Evolutionary conservation across 2,113 vertebrate species (phyloP).

Genomic region (Platichthys flesus): DNA sequence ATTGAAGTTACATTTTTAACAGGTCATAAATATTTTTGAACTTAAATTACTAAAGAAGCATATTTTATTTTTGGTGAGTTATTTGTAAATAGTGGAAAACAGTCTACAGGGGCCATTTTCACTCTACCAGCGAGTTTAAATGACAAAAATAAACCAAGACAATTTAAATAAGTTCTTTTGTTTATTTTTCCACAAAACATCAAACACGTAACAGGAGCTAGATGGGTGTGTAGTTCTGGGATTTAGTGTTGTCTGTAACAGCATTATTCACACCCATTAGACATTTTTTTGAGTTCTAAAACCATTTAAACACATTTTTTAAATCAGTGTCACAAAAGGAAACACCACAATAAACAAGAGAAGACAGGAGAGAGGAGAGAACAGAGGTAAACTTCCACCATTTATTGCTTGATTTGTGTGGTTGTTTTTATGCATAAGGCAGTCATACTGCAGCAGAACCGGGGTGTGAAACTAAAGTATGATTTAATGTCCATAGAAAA

Average conservation of each 20-base stretch:
- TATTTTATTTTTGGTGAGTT: neutral
- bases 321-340: conserved; percentile 3
- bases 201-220: conserved; percentile 27
- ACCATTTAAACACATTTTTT: neutral
- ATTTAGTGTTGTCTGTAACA: conserved; percentile 22
- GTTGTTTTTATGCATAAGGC: neutral
- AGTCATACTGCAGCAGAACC: neutral
- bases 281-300: neutral
- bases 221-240: conserved; percentile 3
- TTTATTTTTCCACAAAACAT: conserved; percentile 65
- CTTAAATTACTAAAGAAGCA: neutral
- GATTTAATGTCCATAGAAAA: neutral
- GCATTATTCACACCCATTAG: conserved; percentile 24
- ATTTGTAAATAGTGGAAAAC: neutral
- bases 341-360: neutral
- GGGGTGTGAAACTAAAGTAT: neutral
- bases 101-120: neutral
- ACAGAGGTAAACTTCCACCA: neutral
- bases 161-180: neutral
- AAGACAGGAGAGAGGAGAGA: neutral
- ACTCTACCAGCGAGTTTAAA: neutral
- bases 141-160: neutral
- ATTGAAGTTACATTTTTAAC: too few relatives aligned
- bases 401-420: conserved; percentile 7
- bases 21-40: neutral